Evolutionary conservation across 2,797 vertebrate species (phyloP).

Genomic region (Cryptoprocta ferox): DNA sequence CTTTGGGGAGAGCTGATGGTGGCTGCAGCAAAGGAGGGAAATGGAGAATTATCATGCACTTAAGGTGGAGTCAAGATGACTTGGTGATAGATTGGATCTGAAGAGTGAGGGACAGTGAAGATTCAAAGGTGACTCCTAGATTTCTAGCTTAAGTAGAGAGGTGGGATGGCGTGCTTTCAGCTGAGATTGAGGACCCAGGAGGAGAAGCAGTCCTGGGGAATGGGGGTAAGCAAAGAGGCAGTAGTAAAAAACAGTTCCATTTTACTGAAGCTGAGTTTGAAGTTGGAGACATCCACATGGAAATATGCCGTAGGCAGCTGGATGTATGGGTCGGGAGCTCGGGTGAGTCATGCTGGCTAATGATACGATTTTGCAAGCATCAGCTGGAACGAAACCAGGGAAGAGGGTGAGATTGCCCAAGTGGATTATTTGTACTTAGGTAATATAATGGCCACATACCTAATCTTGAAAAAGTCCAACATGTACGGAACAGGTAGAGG

Average conservation of each 20-base stretch:
- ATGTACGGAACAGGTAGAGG: neutral
- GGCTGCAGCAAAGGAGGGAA: neutral
- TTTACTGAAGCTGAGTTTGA: neutral
- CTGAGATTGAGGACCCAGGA: neutral
- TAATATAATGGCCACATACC: neutral
- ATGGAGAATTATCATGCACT: neutral
- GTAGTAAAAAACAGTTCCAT: neutral
- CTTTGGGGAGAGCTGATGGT: neutral
- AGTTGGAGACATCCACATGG: neutral
- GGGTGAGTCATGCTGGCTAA: neutral
- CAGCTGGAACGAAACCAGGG: neutral
- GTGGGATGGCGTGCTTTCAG: neutral
- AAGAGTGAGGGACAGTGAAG: neutral
- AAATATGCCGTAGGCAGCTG: neutral
- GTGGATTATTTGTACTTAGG: neutral
- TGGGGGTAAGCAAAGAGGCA: neutral
- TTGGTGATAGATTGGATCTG: neutral
- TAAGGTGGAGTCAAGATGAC: neutral
- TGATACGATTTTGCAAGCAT: neutral
- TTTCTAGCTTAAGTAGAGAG: neutral
- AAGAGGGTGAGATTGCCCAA: neutral
- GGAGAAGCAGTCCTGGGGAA: neutral
- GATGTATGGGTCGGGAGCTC: neutral
- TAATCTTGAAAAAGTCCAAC: neutral
- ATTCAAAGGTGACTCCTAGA: neutral